These are phyloP conservation scores for Eira barbara DNA, from an alignment of 2,113 vertebrate genomes.

Conservation along the genomic window DNA sequence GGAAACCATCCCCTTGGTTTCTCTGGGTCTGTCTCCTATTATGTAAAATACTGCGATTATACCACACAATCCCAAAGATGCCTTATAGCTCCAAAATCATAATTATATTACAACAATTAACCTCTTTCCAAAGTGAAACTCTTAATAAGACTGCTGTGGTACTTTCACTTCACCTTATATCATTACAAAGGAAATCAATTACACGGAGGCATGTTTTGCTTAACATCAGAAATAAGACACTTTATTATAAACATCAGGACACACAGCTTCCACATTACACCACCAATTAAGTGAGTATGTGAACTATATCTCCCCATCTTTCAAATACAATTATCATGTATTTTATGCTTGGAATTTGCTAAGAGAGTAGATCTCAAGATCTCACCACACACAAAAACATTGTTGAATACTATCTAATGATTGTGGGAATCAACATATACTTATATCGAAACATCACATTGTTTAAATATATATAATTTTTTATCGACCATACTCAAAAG, in stretches of 20 bases:
- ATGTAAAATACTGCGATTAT: neutral
- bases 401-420: neutral
- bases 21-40: neutral
- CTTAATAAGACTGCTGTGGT: neutral
- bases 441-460: neutral
- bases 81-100: neutral
- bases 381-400: neutral
- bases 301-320: neutral
- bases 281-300: neutral
- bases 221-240: neutral
- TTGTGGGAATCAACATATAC: neutral
- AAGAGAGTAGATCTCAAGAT: neutral
- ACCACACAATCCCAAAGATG: neutral
- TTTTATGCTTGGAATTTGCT: neutral
- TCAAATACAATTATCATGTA: neutral
- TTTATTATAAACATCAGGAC: neutral
- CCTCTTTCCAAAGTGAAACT: neutral
- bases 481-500: neutral
- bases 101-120: neutral
- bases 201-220: neutral
- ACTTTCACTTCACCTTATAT: neutral
- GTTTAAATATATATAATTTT: neutral
- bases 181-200: neutral
- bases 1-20: accelerated
- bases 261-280: neutral